Evolutionary conservation across 2,797 vertebrate species (phyloP).

Genomic region (Lutjanus argentimaculatus): DNA sequence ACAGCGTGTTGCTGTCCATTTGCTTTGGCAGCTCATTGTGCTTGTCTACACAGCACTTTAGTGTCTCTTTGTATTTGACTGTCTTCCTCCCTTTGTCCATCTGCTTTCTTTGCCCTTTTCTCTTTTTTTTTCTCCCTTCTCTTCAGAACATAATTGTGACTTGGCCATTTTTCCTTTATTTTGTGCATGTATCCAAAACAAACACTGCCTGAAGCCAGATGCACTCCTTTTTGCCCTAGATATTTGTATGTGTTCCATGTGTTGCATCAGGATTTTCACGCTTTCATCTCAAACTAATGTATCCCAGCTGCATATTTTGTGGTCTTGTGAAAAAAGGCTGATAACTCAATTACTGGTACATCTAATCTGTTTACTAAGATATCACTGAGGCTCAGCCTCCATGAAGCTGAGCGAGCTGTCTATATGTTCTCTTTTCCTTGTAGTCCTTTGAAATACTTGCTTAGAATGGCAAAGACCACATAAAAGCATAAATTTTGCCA

Average conservation of each 20-base stretch:
- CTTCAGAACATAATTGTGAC: constrained; percentile 33
- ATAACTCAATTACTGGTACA: neutral
- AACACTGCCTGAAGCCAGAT: constrained; percentile 35
- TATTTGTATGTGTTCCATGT: constrained; percentile 30
- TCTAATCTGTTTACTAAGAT: neutral
- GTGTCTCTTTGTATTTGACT: constrained; percentile 35
- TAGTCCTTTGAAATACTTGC: neutral
- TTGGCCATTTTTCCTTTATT: constrained; percentile 4
- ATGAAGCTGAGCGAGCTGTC: neutral
- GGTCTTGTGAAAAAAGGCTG: constrained; percentile 5
- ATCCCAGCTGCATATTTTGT: constrained; percentile 30
- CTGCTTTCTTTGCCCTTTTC: constrained; percentile 16
- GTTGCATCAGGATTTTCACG: constrained; percentile 35
- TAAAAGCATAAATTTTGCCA: neutral
- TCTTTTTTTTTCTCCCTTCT: neutral
- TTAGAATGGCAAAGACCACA: neutral
- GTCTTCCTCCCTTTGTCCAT: constrained; percentile 36
- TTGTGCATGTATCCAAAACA: constrained; percentile 65
- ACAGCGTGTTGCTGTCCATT: constrained; percentile 67
- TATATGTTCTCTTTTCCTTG: neutral
- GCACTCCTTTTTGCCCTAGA: neutral
- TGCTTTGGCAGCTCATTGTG: constrained; percentile 44
- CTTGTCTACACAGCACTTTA: constrained; percentile 31
- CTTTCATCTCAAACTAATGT: constrained; percentile 39
- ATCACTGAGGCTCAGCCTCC: neutral